Base-by-base conservation (phyloP, 2,888 invertebrate genomes). In the Troides aeacus region DNA sequence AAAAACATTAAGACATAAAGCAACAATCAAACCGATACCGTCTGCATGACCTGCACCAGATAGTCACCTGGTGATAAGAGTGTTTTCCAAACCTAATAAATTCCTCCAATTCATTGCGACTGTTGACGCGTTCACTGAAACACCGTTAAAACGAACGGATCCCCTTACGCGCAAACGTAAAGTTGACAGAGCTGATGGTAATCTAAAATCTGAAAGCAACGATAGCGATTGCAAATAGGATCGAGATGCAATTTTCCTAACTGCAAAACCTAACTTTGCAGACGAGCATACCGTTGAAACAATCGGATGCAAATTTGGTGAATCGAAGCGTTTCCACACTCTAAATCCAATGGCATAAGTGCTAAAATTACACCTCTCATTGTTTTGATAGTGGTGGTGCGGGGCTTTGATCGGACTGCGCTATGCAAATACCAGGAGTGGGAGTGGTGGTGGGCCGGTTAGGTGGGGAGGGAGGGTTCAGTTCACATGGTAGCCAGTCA, bases 401-500 rank as follows among this genome's bases (percentile, higher is more conserved):
- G n/a, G 15, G 30, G 57, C 46, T 42, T 57, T 21, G 42, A 69
- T 62, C 56, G 62, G 24, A 63, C 24, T 50, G 56, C 8, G 18
- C 61, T 62, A 70, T 66, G 66, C 70, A 66, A 70, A 66, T 66
- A 60, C 36, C 39, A 53, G 46, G 30, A 21, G 59, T 46, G 66
- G 63, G 39, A 10, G 39, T 62, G 62, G 10, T 30, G 39, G 39
- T 1, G 39, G 39, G 39, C 39, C 39, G 39, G 39, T 8, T 8
- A 39, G 30, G 30, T 30, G 30, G 30, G 30, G 30, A 30, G 30
- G 30, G 30, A 30, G 30, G 30, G 30, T 30, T 8, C 10, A 70
- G 62, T 70, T 66, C 70, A 70, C 66, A 66, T 70, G 70, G 66
- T 50, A 60, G 57, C 46, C n/a, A 62, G 62, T 66, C 70, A 63